Conservation (phyloP, 2,113 vertebrate species). For the Colistium nudipinnis region DNA sequence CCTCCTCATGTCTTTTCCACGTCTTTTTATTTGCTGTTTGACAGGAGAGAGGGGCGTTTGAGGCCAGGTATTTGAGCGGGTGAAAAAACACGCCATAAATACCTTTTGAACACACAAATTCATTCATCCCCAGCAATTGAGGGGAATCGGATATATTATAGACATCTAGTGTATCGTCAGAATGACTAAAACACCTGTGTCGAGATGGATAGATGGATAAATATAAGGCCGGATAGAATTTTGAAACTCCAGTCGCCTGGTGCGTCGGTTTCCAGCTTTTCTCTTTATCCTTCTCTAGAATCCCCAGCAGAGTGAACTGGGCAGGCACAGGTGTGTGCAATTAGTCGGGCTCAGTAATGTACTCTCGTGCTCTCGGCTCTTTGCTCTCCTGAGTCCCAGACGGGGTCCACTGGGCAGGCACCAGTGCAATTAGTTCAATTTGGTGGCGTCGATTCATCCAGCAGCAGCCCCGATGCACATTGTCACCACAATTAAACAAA, state of each 20-base stretch:
- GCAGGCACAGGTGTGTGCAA: conserved; percentile 74
- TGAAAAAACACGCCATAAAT: conserved; percentile 15
- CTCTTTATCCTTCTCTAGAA: conserved; percentile 54
- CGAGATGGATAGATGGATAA: conserved; percentile 1
- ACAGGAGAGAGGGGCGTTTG: conserved; percentile 9
- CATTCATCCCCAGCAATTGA: background rate
- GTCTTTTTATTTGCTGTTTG: conserved; percentile 10
- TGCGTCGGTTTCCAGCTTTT: conserved; percentile 41
- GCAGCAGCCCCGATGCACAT: conserved; percentile 57
- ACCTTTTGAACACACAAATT: conserved; percentile 2
- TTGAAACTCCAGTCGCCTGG: conserved; percentile 28
- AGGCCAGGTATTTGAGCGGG: conserved; percentile 12
- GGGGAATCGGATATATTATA: background rate
- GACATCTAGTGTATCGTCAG: background rate
- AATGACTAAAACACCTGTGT: background rate
- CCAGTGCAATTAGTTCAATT: conserved; percentile 77
- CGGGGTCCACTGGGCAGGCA: conserved; percentile 66
- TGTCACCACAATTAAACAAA: conserved; percentile 58
- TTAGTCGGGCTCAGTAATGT: conserved; percentile 71
- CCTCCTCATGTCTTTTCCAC: background rate
- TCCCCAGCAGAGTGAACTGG: conserved; percentile 58
- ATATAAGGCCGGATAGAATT: background rate
- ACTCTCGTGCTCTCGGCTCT: conserved; percentile 61
- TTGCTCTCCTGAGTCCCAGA: conserved; percentile 64
- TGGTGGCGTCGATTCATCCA: conserved; percentile 66